A percentile compares a stretch with the other conserved stretches of the same genome.
Conservation (phyloP, 2,888 invertebrate species). For the Philereme transversata region DNA sequence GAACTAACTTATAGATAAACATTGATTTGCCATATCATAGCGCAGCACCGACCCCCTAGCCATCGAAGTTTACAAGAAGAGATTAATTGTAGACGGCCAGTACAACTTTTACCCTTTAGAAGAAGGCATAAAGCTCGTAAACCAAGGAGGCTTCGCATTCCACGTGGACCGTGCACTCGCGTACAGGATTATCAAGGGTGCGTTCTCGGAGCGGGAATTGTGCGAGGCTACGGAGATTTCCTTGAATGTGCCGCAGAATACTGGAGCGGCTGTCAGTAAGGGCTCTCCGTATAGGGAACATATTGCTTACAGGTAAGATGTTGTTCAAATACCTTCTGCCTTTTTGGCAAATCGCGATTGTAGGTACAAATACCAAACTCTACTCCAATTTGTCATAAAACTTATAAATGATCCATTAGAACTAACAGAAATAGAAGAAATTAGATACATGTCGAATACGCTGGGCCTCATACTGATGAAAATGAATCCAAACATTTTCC, state of each 20-base stretch:
- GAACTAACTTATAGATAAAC: too few species aligned
- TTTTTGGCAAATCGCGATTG: too few species aligned
- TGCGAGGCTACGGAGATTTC: constrained; percentile 87
- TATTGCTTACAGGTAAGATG: constrained; percentile 84
- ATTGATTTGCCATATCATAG: constrained; percentile 56
- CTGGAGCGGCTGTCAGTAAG: constrained; percentile 82
- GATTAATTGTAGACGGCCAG: constrained; percentile 66
- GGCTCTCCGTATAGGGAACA: constrained; percentile 86
- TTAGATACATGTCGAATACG: too few species aligned
- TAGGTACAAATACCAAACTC: too few species aligned
- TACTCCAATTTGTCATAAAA: too few species aligned
- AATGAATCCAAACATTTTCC: too few species aligned
- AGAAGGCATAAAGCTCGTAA: constrained; percentile 84
- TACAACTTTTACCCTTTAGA: constrained; percentile 80
- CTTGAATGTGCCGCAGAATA: constrained; percentile 84
- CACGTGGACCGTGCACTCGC: constrained; percentile 87
- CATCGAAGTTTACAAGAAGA: constrained; percentile 83
- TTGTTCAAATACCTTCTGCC: too few species aligned
- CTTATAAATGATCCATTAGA: too few species aligned
- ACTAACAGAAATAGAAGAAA: too few species aligned
- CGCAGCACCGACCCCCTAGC: constrained; percentile 86
- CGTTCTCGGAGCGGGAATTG: constrained; percentile 86
- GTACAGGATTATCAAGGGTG: constrained; percentile 86
- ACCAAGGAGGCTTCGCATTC: constrained; percentile 87
- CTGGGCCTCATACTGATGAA: too few species aligned